A percentile compares a stretch with the other conserved stretches of the same genome.
Evolutionary conservation across 2,888 invertebrate species (phyloP).

Genomic region (Eremobia ochroleuca): DNA sequence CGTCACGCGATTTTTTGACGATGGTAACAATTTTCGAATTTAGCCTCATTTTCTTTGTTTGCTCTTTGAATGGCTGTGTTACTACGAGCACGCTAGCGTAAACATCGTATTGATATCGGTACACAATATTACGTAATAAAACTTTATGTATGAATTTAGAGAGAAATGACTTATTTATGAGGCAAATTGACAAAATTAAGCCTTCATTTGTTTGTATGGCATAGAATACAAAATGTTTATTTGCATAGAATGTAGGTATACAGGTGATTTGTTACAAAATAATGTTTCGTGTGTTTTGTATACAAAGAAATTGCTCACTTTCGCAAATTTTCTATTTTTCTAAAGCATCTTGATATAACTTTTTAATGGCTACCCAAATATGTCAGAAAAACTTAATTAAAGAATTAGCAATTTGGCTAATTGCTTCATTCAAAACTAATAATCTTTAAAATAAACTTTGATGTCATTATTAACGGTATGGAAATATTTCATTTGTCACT

Average conservation of each 20-base stretch:
- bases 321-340: background rate
- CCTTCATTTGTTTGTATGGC: background rate
- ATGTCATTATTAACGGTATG: conserved; percentile 36
- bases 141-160: background rate
- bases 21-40: conserved; percentile 67
- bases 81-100: conserved; percentile 24
- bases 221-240: background rate
- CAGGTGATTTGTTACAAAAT: background rate
- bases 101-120: background rate
- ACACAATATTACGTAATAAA: conserved; percentile 6
- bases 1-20: conserved; percentile 67
- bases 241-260: background rate
- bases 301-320: conserved; percentile 2
- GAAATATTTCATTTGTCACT: conserved; percentile 55
- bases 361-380: conserved; percentile 26
- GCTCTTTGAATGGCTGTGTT: conserved; percentile 32
- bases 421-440: conserved; percentile 27
- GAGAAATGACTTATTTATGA: background rate
- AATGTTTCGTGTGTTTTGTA: background rate
- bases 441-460: conserved; percentile 32
- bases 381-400: conserved; percentile 44
- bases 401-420: conserved; percentile 44
- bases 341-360: background rate
- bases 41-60: conserved; percentile 61
- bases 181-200: conserved; percentile 3